phyloP scores from a whole-genome alignment of 35 echinoderm and acorn worm genomes.

The Patiria miniata region DNA sequence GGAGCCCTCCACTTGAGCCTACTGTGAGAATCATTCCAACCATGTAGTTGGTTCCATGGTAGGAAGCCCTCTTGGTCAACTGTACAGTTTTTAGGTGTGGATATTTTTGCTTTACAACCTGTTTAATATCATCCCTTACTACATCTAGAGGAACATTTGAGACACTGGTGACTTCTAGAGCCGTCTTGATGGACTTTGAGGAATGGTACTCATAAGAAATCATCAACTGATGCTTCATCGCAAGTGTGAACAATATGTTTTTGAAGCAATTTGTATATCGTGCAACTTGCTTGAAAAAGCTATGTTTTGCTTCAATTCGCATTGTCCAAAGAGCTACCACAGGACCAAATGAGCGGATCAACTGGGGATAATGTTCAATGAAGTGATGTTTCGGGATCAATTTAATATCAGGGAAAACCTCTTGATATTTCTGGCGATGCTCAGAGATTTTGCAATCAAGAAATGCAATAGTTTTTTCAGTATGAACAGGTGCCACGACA shows the following conservation, averaged over 20 bases:
- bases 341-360: slow-evolving; percentile 49
- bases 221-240: slow-evolving; percentile 58
- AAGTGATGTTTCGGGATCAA: slow-evolving; percentile 68
- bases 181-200: not conserved
- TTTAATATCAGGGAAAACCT: slow-evolving; percentile 36
- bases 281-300: slow-evolving; percentile 52
- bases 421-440: slow-evolving; percentile 36
- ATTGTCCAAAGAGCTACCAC: slow-evolving; percentile 60
- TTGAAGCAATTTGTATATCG: slow-evolving; percentile 60
- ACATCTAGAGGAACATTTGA: slow-evolving; percentile 32
- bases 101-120: slow-evolving; percentile 40
- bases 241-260: slow-evolving; percentile 58
- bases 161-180: slow-evolving; percentile 4
- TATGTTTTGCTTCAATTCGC: slow-evolving; percentile 65
- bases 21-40: slow-evolving; percentile 47
- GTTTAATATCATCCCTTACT: slow-evolving; percentile 38
- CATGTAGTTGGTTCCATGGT: slow-evolving; percentile 42
- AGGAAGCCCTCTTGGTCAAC: slow-evolving; percentile 39
- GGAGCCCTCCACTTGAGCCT: slow-evolving; percentile 44
- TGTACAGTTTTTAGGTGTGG: slow-evolving; percentile 39
- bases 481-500: slow-evolving; percentile 49
- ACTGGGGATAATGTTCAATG: slow-evolving; percentile 48
- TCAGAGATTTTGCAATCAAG: slow-evolving; percentile 62
- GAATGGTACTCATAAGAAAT: slow-evolving; percentile 51
- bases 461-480: slow-evolving; percentile 45